A percentile compares a stretch with the other conserved stretches of the same genome.
phyloP scores from a whole-genome alignment of 2,113 vertebrate species.

The Origma solitaria region DNA sequence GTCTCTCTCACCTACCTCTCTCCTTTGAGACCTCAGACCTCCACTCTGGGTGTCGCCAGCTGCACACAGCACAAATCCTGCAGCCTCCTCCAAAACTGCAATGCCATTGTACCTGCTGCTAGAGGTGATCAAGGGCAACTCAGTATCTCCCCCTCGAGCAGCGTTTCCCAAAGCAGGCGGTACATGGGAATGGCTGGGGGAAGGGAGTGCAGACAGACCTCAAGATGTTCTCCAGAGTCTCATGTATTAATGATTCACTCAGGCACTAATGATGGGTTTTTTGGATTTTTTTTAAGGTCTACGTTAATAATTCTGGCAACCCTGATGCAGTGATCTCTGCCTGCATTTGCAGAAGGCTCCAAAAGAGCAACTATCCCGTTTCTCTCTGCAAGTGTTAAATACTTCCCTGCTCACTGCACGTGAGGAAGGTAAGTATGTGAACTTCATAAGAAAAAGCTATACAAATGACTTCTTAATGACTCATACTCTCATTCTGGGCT shows the following conservation, averaged over 20 bases:
- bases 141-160: slow-evolving; percentile 65
- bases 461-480: background rate
- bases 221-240: slow-evolving; percentile 30
- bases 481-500: slow-evolving; percentile 53
- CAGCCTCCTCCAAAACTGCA: slow-evolving; percentile 70
- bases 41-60: slow-evolving; percentile 70
- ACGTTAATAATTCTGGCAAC: background rate
- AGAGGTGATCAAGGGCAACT: slow-evolving; percentile 72
- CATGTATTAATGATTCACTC: slow-evolving; percentile 20
- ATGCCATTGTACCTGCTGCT: slow-evolving; percentile 71
- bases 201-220: slow-evolving; percentile 19
- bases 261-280: background rate
- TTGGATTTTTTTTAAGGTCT: background rate
- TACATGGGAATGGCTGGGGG: slow-evolving; percentile 50
- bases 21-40: slow-evolving; percentile 74
- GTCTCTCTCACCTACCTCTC: slow-evolving; percentile 73
- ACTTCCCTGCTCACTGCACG: background rate
- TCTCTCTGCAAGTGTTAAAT: slow-evolving; percentile 41
- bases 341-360: slow-evolving; percentile 25
- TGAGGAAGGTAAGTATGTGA: slow-evolving; percentile 27
- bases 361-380: background rate
- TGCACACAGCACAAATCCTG: slow-evolving; percentile 72
- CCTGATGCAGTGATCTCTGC: background rate
- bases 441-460: background rate
- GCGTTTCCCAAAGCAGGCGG: slow-evolving; percentile 57